Conservation (phyloP, 2,113 vertebrate genomes). For the Alces alces region DNA sequence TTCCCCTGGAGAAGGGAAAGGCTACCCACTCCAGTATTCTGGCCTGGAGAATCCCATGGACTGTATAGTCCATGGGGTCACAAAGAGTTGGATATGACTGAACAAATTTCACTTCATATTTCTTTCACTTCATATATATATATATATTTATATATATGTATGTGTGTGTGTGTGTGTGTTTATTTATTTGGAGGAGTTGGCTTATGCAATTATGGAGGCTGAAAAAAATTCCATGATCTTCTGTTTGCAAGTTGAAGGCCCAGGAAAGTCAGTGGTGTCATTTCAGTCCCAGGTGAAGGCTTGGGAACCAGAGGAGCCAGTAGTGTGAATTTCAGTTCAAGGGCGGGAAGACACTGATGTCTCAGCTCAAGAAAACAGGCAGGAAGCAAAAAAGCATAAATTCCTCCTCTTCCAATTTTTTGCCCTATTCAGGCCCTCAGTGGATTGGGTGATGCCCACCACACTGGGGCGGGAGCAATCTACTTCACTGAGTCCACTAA, state of each 20-base stretch:
- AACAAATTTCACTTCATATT: neutral
- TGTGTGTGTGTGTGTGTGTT: neutral
- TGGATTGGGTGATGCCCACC: neutral
- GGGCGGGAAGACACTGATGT: neutral
- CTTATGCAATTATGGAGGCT: neutral
- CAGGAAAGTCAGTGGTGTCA: neutral
- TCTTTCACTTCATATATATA: neutral
- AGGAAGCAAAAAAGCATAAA: neutral
- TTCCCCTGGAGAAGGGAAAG: neutral
- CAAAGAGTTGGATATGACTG: neutral
- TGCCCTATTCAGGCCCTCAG: neutral
- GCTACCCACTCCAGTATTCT: neutral
- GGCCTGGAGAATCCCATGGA: fast-evolving
- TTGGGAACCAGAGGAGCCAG: neutral
- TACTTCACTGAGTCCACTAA: neutral
- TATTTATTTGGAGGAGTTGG: neutral
- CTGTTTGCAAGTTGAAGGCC: neutral
- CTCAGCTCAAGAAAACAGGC: neutral
- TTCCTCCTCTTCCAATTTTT: neutral
- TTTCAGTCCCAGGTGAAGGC: neutral
- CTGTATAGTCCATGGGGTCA: neutral
- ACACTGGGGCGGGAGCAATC: neutral
- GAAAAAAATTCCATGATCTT: neutral
- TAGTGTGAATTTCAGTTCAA: neutral
- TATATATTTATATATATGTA: neutral